Evolutionary conservation across 2,113 vertebrate genomes (phyloP), one percentile per base, ranked within the genome.

Genomic region (Megatriorchis doriae): DNA sequence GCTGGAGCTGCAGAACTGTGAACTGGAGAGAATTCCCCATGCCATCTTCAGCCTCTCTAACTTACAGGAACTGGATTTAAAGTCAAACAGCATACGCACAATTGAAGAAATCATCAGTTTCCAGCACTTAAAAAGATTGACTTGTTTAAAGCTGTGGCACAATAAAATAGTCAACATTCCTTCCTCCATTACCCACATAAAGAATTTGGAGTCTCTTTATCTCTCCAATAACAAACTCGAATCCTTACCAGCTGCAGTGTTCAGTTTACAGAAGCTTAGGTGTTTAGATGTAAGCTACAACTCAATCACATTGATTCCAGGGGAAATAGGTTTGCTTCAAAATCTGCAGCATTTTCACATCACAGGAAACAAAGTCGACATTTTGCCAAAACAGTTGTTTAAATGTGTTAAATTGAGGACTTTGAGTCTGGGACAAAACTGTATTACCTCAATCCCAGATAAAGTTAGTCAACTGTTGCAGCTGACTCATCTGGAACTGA

Each of bases 41-140:
- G 99, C 99, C 29, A 99, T 99, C 95, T 99, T 99, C 97, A 99
- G 99, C 97, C 98, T 99, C 97, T 99, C 97, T 82, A 99, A 99
- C 96, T 98, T 99, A 66, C 99, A 99, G 97, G 99, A 99, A 92
- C 97, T 99, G 88, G 99, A 99, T 96, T 97, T 99, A 75, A 99
- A 99, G 93, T 99, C 99, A n/a, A 99, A 99, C 81, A 99, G 98
- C 96, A 99, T 99, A 87, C 99, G 99, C 85, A 99, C 99, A 93
- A 99, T 99, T 56, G 99, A 99, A 97, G 99, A 99, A 98, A 98
- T 99, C 91, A 99, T 99, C 92, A 99, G 99, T 97, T 99, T 99
- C 95, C 99, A 99, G 96, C 99, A 99, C 95, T 98, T 99, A 66
- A 99, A 99, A 98, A 98, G 99, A 95, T 98, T 99, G 87, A 99